These are phyloP conservation scores for Lasiurus borealis DNA, from an alignment of 2,113 vertebrate genomes.

Conservation along the genomic window DNA sequence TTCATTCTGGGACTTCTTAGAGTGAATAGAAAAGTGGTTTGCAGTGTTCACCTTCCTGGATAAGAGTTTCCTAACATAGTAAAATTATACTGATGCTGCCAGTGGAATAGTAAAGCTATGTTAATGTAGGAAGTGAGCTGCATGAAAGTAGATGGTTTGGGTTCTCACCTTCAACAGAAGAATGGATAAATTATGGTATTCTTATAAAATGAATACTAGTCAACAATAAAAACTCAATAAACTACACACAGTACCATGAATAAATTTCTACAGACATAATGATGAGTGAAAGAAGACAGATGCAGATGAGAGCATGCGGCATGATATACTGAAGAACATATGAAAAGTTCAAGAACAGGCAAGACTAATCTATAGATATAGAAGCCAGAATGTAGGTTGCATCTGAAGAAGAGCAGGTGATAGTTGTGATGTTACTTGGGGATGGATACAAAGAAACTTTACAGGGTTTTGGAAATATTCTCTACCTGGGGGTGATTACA, in stretches of 20 bases:
- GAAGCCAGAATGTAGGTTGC: neutral
- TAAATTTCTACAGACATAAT: neutral
- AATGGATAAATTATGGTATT: neutral
- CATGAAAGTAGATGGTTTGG: neutral
- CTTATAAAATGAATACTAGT: neutral
- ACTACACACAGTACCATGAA: neutral
- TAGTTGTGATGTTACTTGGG: neutral
- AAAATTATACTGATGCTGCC: neutral
- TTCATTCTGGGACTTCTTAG: neutral
- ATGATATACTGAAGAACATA: neutral
- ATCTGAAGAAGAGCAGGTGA: neutral
- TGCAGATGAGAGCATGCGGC: neutral
- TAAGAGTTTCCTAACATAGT: constrained; percentile 1
- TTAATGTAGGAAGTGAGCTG: neutral
- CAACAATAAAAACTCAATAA: constrained; percentile 18
- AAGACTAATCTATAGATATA: neutral
- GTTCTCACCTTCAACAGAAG: neutral
- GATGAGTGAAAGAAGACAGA: neutral
- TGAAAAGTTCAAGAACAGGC: neutral
- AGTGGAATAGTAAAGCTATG: neutral
- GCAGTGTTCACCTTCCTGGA: neutral
- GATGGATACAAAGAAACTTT: neutral
- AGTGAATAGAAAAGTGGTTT: neutral
- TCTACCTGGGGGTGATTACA: neutral
- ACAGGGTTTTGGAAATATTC: neutral